Percentiles rank a stretch among this genome's conserved stretches.
Conservation (phyloP, 2,888 invertebrate species). For the Rhingia rostrata region DNA sequence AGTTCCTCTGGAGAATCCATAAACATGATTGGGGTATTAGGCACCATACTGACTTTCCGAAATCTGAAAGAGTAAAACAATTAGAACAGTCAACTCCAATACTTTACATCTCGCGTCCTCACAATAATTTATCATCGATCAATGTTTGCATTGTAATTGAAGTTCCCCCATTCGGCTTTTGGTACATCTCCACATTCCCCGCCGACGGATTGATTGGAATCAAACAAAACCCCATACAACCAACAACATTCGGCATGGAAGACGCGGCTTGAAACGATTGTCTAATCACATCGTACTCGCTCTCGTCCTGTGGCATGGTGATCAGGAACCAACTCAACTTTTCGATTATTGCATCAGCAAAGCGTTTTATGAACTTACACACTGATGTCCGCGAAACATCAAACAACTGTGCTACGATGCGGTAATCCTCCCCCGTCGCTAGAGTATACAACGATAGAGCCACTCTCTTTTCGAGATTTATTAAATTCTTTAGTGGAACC, state of each 20-base stretch:
- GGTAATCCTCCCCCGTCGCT: constrained; percentile 79
- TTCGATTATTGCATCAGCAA: constrained; percentile 78
- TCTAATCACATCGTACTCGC: constrained; percentile 77
- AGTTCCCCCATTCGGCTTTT: constrained; percentile 71
- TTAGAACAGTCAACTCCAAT: not conserved
- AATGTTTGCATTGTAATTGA: constrained; percentile 79
- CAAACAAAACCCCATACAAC: constrained; percentile 79
- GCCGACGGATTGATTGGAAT: constrained; percentile 77
- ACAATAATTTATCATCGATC: constrained; percentile 79
- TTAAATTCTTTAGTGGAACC: constrained; percentile 72
- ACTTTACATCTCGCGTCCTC: constrained; percentile 27
- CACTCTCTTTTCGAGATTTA: constrained; percentile 79
- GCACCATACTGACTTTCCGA: constrained; percentile 79
- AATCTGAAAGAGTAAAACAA: constrained; percentile 74
- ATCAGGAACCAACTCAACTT: constrained; percentile 77
- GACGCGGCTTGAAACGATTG: constrained; percentile 78
- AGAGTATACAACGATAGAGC: constrained; percentile 80
- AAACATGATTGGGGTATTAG: constrained; percentile 76
- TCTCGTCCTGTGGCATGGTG: constrained; percentile 77
- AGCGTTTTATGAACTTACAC: constrained; percentile 79
- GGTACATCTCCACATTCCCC: constrained; percentile 73
- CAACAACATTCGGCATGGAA: constrained; percentile 79
- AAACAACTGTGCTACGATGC: constrained; percentile 78
- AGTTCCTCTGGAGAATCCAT: constrained; percentile 77
- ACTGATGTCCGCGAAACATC: constrained; percentile 78